Conservation (phyloP, 37 sponge, comb jelly and placozoan genomes). For the Beroe forskalii region DNA sequence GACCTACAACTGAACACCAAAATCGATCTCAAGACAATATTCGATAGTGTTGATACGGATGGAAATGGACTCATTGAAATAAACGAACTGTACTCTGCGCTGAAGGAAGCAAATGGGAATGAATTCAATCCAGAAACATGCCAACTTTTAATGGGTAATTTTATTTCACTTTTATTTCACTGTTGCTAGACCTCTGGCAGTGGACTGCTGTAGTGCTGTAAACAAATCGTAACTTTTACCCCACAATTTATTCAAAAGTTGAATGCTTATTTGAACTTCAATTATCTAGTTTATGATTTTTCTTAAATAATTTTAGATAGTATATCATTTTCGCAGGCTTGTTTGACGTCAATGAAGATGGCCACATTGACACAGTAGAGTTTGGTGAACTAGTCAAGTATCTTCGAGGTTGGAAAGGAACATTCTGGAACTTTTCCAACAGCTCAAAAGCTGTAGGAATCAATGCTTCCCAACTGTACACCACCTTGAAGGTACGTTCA, state of each 20-base stretch:
- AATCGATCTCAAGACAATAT: conserved; percentile 11
- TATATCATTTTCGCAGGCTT: background rate
- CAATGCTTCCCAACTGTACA: conserved; percentile 11
- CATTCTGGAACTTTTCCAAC: background rate
- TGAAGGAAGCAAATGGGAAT: conserved; percentile 8
- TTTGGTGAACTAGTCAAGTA: background rate
- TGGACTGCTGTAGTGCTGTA: background rate
- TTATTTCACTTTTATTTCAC: background rate
- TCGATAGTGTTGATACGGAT: conserved; percentile 14
- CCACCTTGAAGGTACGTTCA: background rate
- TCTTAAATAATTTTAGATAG: no score
- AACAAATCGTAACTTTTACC: no score
- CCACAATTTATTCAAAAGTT: no score
- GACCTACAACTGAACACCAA: no score
- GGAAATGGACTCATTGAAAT: conserved; percentile 11
- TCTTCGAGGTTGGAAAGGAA: background rate
- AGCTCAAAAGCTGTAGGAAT: background rate
- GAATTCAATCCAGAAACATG: conserved; percentile 20
- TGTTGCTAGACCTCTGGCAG: background rate
- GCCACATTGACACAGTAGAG: background rate
- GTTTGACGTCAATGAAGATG: conserved; percentile 17
- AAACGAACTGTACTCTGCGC: background rate
- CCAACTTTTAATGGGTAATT: conserved; percentile 30
- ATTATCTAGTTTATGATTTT: no score
- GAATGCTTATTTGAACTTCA: no score